phyloP scores from a whole-genome alignment of 2,888 invertebrate species.

The Onthophagus sagittarius region DNA sequence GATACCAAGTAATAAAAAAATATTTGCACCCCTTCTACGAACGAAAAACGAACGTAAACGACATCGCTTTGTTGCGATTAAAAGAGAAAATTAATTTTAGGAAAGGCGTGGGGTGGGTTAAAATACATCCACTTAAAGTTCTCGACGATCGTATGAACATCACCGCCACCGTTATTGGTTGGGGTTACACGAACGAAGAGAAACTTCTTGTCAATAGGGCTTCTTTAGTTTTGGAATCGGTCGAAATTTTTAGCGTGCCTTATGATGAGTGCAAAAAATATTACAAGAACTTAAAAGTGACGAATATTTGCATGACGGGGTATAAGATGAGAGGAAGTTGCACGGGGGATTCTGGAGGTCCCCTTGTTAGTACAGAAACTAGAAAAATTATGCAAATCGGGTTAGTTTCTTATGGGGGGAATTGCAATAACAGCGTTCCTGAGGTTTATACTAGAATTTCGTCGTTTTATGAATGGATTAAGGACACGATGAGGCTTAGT shows the following conservation, averaged over 20 bases:
- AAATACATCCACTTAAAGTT: no score
- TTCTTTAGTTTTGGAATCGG: neutral
- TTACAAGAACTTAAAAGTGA: neutral
- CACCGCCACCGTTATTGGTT: neutral
- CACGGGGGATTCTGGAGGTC: conserved; percentile 9
- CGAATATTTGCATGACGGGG: neutral
- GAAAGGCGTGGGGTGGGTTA: neutral
- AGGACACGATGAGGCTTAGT: no score
- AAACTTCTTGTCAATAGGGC: neutral
- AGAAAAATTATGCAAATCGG: neutral
- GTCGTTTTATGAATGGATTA: neutral
- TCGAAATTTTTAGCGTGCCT: neutral
- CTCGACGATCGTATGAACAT: neutral
- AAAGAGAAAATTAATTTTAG: neutral
- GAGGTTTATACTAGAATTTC: conserved; percentile 3
- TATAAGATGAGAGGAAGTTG: neutral
- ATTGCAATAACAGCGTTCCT: conserved; percentile 1
- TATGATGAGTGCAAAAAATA: neutral
- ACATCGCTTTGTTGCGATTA: neutral
- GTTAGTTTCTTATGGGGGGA: neutral
- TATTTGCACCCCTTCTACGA: neutral
- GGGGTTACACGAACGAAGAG: neutral
- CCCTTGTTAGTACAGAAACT: neutral
- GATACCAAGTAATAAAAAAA: neutral
- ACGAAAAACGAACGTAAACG: neutral